These are phyloP conservation scores for Lasioglossum morio DNA, from an alignment of 2,888 invertebrate species.

Conservation along the genomic window DNA sequence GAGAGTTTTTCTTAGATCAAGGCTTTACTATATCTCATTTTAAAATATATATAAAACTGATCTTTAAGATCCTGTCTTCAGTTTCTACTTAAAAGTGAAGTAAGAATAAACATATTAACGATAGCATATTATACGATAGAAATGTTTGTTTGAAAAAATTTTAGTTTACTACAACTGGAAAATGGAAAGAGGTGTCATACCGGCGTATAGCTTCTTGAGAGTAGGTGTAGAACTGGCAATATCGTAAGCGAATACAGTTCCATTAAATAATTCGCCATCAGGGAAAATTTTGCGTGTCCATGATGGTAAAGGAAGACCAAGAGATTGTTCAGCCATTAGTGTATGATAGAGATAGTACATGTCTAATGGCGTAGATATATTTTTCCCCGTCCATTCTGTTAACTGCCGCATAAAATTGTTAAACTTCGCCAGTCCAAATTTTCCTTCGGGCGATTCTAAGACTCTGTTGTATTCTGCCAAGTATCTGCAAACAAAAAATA, in stretches of 20 bases:
- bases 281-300: conserved; percentile 85
- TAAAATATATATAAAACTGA: not conserved
- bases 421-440: conserved; percentile 52
- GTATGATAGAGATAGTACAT: conserved; percentile 72
- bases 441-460: conserved; percentile 51
- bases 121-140: too few species aligned
- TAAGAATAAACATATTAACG: too few species aligned
- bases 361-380: conserved; percentile 53
- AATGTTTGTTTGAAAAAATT: not conserved
- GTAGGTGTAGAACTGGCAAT: conserved; percentile 86
- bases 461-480: conserved; percentile 67
- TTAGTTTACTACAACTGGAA: not conserved
- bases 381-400: conserved; percentile 60
- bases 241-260: conserved; percentile 85
- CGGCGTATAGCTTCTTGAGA: conserved; percentile 85
- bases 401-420: conserved; percentile 65
- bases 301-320: conserved; percentile 86
- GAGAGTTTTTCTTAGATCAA: too few species aligned
- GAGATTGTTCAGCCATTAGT: conserved; percentile 84
- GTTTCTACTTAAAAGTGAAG: too few species aligned
- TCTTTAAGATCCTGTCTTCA: not conserved
- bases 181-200: conserved; percentile 72
- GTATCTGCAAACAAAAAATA: conserved; percentile 63
- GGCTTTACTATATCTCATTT: not conserved
- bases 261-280: conserved; percentile 85